These are phyloP conservation scores for Eurytoma adleriae DNA, from an alignment of 2,888 invertebrate species.

Conservation along the genomic window DNA sequence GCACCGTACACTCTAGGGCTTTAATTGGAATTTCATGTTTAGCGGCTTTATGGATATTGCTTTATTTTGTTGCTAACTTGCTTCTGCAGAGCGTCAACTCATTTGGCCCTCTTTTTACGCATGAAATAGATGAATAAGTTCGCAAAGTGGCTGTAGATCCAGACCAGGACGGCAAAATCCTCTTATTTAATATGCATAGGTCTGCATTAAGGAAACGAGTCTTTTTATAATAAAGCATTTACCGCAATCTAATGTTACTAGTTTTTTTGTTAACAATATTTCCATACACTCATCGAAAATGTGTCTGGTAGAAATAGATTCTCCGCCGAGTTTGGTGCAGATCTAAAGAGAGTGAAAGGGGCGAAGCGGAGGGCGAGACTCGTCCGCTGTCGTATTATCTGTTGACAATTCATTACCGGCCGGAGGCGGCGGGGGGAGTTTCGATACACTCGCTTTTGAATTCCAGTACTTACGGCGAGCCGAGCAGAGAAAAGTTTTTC, in stretches of 20 bases:
- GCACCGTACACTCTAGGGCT: neutral
- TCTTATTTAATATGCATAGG: too few species aligned
- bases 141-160: too few species aligned
- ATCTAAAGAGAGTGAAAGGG: neutral
- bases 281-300: too few species aligned
- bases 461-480: slow-evolving; percentile 18
- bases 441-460: slow-evolving; percentile 28
- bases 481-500: neutral
- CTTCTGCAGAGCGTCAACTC: neutral
- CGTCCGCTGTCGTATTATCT: slow-evolving; percentile 14
- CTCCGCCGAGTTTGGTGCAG: too few species aligned
- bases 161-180: too few species aligned
- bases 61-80: slow-evolving; percentile 8
- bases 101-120: too few species aligned
- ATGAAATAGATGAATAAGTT: too few species aligned
- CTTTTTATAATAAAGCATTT: too few species aligned
- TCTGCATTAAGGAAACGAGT: too few species aligned
- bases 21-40: slow-evolving; percentile 39
- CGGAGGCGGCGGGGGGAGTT: neutral
- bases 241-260: too few species aligned
- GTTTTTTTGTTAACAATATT: too few species aligned
- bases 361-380: neutral
- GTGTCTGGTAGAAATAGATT: too few species aligned
- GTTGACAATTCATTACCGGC: slow-evolving; percentile 30
- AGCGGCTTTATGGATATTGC: slow-evolving; percentile 35